A percentile compares a stretch with the other conserved stretches of the same genome.
phyloP scores from a whole-genome alignment of 2,113 vertebrate species.

The Tylochromis polylepis region DNA sequence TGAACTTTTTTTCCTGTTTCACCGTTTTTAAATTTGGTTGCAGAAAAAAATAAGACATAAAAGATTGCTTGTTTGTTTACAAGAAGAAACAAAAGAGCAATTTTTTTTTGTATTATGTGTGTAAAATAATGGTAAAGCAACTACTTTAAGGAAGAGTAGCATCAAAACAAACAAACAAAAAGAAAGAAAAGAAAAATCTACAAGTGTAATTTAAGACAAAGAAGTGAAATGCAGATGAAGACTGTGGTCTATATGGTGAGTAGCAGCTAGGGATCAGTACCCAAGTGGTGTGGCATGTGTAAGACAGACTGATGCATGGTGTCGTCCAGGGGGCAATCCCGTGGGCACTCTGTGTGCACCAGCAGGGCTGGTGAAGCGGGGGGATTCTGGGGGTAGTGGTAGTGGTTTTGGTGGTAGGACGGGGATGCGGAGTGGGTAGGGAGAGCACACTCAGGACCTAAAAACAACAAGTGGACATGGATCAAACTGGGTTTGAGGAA shows the following conservation, averaged over 20 bases:
- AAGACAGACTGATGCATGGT: conserved; percentile 77
- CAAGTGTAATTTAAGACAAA: not conserved
- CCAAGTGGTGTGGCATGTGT: conserved; percentile 73
- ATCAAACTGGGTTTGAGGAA: conserved; percentile 52
- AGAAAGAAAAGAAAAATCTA: not conserved
- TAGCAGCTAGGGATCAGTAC: conserved; percentile 54
- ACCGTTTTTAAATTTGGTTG: not conserved
- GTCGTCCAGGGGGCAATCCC: conserved; percentile 75
- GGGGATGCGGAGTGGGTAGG: conserved; percentile 67
- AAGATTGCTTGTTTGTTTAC: not conserved
- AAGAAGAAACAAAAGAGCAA: not conserved
- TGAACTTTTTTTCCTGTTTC: not conserved
- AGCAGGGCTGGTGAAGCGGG: conserved; percentile 75
- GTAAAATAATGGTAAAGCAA: not conserved
- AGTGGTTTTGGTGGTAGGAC: conserved; percentile 56
- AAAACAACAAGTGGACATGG: conserved; percentile 56
- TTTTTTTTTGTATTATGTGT: not conserved
- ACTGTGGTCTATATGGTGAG: conserved; percentile 21
- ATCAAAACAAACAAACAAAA: accelerated
- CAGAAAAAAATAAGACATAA: not conserved
- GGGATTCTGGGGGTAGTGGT: conserved; percentile 67
- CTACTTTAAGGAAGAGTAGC: not conserved
- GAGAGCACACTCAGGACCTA: conserved; percentile 74
- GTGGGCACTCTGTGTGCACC: conserved; percentile 72
- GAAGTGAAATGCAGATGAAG: not conserved